These are phyloP conservation scores for Hozukius guyotensis DNA, from an alignment of 2,797 vertebrate species.

Conservation along the genomic window DNA sequence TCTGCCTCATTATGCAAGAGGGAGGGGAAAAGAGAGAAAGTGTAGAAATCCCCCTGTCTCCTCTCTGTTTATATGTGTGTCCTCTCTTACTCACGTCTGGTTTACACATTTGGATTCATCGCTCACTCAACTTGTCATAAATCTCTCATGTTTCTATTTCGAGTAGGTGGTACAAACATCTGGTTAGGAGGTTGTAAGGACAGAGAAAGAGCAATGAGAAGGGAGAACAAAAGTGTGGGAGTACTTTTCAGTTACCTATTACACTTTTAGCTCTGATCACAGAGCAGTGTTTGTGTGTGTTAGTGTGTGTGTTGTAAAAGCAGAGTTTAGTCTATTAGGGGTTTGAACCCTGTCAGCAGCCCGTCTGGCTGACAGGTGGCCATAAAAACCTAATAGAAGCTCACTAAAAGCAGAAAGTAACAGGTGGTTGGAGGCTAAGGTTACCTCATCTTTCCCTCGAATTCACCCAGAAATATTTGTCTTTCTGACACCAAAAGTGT, in stretches of 20 bases:
- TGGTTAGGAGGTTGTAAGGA: conserved; percentile 31
- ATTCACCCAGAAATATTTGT: conserved; percentile 44
- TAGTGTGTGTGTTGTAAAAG: conserved; percentile 32
- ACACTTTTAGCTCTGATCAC: conserved; percentile 24
- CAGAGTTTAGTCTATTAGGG: conserved; percentile 34
- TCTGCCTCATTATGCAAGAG: no score
- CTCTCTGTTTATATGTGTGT: conserved; percentile 8
- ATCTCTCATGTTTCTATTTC: conserved; percentile 38
- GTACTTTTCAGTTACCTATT: conserved; percentile 15
- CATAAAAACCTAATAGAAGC: conserved; percentile 62
- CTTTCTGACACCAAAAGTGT: conserved; percentile 46
- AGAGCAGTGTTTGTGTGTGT: conserved; percentile 11
- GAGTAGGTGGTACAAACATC: conserved; percentile 42
- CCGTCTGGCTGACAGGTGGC: conserved; percentile 67
- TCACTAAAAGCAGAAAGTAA: conserved; percentile 56
- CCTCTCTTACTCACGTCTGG: conserved; percentile 35
- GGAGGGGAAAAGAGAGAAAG: neutral
- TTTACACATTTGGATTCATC: conserved; percentile 54
- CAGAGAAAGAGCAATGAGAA: conserved; percentile 13
- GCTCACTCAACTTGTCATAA: conserved; percentile 23
- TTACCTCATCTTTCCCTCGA: conserved; percentile 61
- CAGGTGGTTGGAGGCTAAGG: conserved; percentile 66
- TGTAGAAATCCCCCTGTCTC: conserved; percentile 8
- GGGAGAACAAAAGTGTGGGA: neutral
- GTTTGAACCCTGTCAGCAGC: conserved; percentile 55